Percentiles rank a stretch among this genome's conserved stretches.
Evolutionary conservation across 2,888 invertebrate species (phyloP).

Genomic region (Trisateles emortualis): DNA sequence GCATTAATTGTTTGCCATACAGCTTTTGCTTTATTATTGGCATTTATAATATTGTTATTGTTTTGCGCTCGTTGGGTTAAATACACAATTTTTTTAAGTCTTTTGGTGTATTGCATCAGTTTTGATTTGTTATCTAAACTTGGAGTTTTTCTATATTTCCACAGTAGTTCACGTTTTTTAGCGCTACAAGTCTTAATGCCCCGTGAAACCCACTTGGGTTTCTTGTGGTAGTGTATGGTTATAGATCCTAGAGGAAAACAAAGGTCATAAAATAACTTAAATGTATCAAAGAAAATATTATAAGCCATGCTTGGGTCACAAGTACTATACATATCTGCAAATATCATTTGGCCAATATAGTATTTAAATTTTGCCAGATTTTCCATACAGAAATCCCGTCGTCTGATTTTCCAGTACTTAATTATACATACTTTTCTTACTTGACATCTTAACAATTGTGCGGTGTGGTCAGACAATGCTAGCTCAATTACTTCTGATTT

Average conservation of each 20-base stretch:
- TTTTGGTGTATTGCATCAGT: neutral
- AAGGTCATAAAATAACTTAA: constrained; percentile 24
- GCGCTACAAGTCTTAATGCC: constrained; percentile 21
- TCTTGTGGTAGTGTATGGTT: constrained; percentile 6
- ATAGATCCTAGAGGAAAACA: constrained; percentile 19
- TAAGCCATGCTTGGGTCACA: constrained; percentile 28
- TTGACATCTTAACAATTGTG: neutral
- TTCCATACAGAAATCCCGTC: constrained; percentile 21
- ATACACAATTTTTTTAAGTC: neutral
- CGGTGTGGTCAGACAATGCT: neutral
- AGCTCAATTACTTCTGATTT: neutral
- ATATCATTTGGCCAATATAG: constrained; percentile 17
- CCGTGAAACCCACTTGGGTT: constrained; percentile 18
- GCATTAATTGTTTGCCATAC: neutral
- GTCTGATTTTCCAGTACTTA: constrained; percentile 13
- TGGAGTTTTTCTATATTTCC: constrained; percentile 19
- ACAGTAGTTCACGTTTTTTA: constrained; percentile 18
- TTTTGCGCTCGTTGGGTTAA: neutral
- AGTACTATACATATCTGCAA: constrained; percentile 33
- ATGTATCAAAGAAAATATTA: constrained; percentile 13
- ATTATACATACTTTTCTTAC: constrained; percentile 9
- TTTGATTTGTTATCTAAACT: constrained; percentile 5
- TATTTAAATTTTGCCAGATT: constrained; percentile 29
- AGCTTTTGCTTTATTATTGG: too few species aligned
- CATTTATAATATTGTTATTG: neutral